Percentiles rank a stretch among this genome's conserved stretches.
Conservation (phyloP, 1,140 invertebrate species). For the Neodiprion pinetum region DNA sequence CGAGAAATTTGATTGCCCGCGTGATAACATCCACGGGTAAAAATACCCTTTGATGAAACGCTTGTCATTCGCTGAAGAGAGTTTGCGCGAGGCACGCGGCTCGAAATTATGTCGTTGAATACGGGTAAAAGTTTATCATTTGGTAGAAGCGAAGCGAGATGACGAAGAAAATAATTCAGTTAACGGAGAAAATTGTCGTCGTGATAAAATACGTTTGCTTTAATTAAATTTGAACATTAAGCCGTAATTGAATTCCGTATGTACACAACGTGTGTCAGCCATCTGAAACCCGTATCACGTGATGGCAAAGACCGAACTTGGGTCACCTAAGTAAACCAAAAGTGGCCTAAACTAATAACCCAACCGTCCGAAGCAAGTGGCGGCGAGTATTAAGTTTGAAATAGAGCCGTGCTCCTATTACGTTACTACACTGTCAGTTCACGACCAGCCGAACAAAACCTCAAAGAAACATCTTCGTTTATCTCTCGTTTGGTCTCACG, state of each 20-base stretch:
- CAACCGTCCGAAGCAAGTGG: slow-evolving; percentile 2
- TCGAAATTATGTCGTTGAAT: too few relatives aligned
- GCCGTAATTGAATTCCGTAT: slow-evolving; percentile 2
- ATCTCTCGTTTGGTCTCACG: not conserved
- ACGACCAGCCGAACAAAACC: not conserved
- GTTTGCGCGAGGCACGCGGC: too few relatives aligned
- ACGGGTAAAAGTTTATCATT: too few relatives aligned
- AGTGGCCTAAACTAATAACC: slow-evolving; percentile 5
- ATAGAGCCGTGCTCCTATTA: not conserved
- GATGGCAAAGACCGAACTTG: slow-evolving; percentile 5
- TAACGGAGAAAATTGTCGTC: too few relatives aligned
- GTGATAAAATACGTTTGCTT: not conserved
- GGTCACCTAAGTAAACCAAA: slow-evolving; percentile 5
- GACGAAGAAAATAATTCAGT: too few relatives aligned
- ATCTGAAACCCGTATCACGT: not conserved
- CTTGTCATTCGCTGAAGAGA: too few relatives aligned
- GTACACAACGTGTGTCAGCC: slow-evolving; percentile 4
- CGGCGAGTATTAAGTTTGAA: slow-evolving; percentile 3
- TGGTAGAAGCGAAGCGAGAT: too few relatives aligned
- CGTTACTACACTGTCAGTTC: not conserved
- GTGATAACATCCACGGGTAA: too few relatives aligned
- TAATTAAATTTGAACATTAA: not conserved
- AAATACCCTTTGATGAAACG: too few relatives aligned
- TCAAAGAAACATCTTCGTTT: not conserved
- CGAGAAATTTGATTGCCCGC: too few relatives aligned